Base-by-base conservation (phyloP, 2,797 vertebrate species). In the Anniella stebbinsi region DNA sequence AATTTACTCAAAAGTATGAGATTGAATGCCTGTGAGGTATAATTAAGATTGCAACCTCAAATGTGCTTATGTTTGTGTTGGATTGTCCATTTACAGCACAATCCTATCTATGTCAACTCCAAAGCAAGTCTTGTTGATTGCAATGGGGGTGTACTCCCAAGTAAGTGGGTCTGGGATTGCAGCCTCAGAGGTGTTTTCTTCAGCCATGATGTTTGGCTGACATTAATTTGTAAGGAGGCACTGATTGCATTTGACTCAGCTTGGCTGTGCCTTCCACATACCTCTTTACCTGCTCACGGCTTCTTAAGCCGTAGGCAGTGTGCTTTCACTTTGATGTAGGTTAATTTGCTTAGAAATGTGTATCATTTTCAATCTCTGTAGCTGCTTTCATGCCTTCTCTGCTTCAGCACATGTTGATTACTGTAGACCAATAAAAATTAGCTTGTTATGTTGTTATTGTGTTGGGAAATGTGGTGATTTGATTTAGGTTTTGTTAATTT, bases 381-480 rank as follows among this genome's bases (percentile, higher is more conserved):
- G 17, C 63, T 84, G 25, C 75, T 70, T 57, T 84, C 69, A 77
- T 48, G 33, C 81, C 51, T 69, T 38, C 38, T 54, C 54, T 72
- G 38, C 23, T 75, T 81, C 7, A 13, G 60, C 41, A 9, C n/a
- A 10, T 13, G 38, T 66, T 90, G 67, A 87, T 87, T 86, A 81
- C 70, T 25, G 30, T 63, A 88, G 83, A 80, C 67, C 87, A 86
- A 73, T 80, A 90, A 80, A 81, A 90, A 66, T 70, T 66, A 73
- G 89, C 54, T 90, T 86, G 51, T 80, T 86, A 48, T 12, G 4
- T 30, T 86, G 48, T 72, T 45, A 86, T 21, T 38, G 28, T 86
- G 76, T 51, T 33, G 63, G 51, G 21, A 86, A 63, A 38, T 30
- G 63, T 41, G 30, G 1, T 84, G 48, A 69, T 81, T 86, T 80